phyloP scores from a whole-genome alignment of 2,888 invertebrate species.

The Ctena decussata region DNA sequence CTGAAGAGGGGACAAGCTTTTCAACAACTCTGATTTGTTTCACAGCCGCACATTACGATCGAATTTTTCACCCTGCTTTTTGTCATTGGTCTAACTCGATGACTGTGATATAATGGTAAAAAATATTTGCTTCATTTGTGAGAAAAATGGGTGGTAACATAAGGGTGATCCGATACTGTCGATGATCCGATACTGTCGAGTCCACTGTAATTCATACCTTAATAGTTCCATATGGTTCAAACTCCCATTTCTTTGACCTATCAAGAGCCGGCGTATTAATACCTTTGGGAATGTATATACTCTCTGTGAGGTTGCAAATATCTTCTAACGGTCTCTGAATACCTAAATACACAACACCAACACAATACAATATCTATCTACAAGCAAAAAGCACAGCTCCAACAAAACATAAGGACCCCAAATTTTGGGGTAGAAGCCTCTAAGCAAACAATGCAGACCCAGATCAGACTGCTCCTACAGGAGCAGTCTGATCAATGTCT shows the following conservation, averaged over 20 bases:
- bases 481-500: background rate
- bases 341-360: conserved; percentile 79
- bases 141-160: too few species aligned
- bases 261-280: conserved; percentile 97
- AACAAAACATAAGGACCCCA: too few species aligned
- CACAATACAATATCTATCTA: background rate
- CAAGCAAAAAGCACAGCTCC: background rate
- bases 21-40: too few species aligned
- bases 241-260: conserved; percentile 95
- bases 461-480: background rate
- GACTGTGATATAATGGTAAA: too few species aligned
- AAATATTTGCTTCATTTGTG: too few species aligned
- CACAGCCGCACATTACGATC: too few species aligned
- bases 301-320: conserved; percentile 96
- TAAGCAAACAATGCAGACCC: background rate
- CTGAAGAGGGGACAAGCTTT: too few species aligned
- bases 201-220: conserved; percentile 67
- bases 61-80: too few species aligned
- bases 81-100: too few species aligned
- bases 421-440: too few species aligned
- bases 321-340: conserved; percentile 99
- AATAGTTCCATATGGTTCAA: conserved; percentile 87
- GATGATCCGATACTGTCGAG: too few species aligned
- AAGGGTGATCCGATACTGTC: too few species aligned
- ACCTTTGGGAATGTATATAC: conserved; percentile 99